Conservation (phyloP, 1,140 invertebrate genomes). For the Cataglyphis hispanica region DNA sequence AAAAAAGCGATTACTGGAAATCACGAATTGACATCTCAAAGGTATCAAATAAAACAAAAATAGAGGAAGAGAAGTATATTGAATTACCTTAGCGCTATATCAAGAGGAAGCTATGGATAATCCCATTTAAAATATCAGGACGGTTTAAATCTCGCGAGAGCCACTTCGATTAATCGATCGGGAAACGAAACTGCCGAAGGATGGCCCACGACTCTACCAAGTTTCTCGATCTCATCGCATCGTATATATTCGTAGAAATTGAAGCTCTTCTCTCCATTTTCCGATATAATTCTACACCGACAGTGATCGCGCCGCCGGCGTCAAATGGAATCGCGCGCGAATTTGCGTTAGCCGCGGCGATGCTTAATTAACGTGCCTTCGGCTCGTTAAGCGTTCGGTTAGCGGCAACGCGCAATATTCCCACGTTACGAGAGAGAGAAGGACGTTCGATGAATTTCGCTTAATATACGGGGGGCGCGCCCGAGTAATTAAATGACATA, state of each 20-base stretch:
- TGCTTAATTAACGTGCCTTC: slow-evolving; percentile 66
- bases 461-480: slow-evolving; percentile 44
- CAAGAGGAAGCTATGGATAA: background rate
- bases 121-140: background rate
- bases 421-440: slow-evolving; percentile 56
- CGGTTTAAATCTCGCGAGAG: slow-evolving; percentile 18
- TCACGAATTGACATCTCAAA: background rate
- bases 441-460: slow-evolving; percentile 51
- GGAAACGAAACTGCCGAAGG: background rate
- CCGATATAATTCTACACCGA: slow-evolving; percentile 46
- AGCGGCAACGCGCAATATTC: slow-evolving; percentile 59
- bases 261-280: slow-evolving; percentile 49
- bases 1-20: background rate
- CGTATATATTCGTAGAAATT: slow-evolving; percentile 52
- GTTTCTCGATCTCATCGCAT: slow-evolving; percentile 38
- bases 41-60: background rate
- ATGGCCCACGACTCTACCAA: background rate
- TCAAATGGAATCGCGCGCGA: slow-evolving; percentile 51
- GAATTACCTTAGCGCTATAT: background rate
- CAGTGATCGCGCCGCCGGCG: background rate
- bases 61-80: background rate
- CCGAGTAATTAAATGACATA: slow-evolving; percentile 51
- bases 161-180: slow-evolving; percentile 35
- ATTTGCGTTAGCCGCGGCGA: slow-evolving; percentile 57
- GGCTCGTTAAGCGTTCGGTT: slow-evolving; percentile 59